Evolutionary conservation across 2,797 vertebrate species (phyloP), one percentile per base, ranked within the genome.

Genomic region (Spheniscus humboldti): DNA sequence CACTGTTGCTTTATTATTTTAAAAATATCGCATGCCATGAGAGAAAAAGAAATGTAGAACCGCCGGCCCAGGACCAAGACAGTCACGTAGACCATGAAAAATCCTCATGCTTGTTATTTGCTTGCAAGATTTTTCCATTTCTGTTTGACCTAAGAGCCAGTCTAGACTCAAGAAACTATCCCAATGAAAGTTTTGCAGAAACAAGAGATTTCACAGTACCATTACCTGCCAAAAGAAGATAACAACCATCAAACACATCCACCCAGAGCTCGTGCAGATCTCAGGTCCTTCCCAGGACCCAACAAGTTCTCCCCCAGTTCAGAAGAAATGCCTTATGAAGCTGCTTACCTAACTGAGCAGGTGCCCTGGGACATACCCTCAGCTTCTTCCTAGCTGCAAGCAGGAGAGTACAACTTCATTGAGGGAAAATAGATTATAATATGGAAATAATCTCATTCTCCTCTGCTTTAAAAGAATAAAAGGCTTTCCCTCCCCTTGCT

Each of bases 81-180:
- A 3, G 28, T 16, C 18, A 73, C 33, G 23, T n/a, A 64, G 27
- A 18, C 62, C 16, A 33, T 11, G 8, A 45, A 48, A 75, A 77
- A 27, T 7, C 2, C 30, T 79, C 45, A 9, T 8, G 11, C 7
- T 57, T 64, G 1, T 12, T 52, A 17, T 22, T 66, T 0, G 0
- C 55, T 68, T 56, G 18, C 43, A 81, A 74, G 8, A 39, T 25
- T 91, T 85, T 94, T 67, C 28, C 24, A 55, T 73, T 91, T 80
- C 25, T 86, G 9, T 76, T 90, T 4, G 2, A 7, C 11, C 15
- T 8, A 47, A 35, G 39, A 63, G 18, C 8, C 48, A 35, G 18
- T 73, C 43, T 60, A 71, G 55, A 56, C 20, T 66, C 33, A 52
- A 84, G 27, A 77, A 83, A 39, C 8, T 24, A 25, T 12, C 16